Evolutionary conservation across 2,797 vertebrate species (phyloP).

Genomic region (Notolabrus celidotus): DNA sequence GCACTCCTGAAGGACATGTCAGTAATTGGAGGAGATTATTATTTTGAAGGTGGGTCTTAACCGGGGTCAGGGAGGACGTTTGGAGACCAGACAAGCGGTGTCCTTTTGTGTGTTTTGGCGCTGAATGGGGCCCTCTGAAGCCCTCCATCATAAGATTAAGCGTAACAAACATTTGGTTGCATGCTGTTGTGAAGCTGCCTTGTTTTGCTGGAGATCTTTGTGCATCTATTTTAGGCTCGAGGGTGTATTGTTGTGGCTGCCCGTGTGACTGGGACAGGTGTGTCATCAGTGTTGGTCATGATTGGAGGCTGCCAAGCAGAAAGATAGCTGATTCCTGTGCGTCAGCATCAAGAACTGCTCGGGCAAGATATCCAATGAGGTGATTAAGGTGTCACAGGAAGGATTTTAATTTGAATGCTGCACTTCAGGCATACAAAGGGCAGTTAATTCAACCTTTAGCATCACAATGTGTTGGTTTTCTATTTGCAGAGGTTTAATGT

Average conservation of each 20-base stretch:
- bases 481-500: neutral
- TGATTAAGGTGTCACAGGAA: slow-evolving; percentile 8
- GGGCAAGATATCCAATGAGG: slow-evolving; percentile 5
- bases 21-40: slow-evolving; percentile 78
- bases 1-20: slow-evolving; percentile 61
- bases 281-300: slow-evolving; percentile 54
- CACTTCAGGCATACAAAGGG: neutral
- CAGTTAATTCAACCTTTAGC: neutral
- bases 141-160: slow-evolving; percentile 46
- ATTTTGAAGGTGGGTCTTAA: slow-evolving; percentile 48
- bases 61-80: slow-evolving; percentile 63
- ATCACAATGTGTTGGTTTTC: neutral
- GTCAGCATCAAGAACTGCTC: slow-evolving; percentile 67
- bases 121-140: slow-evolving; percentile 39
- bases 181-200: slow-evolving; percentile 7
- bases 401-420: neutral
- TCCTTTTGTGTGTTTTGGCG: slow-evolving; percentile 43
- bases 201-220: slow-evolving; percentile 21
- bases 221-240: slow-evolving; percentile 36
- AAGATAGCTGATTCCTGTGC: slow-evolving; percentile 41
- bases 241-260: slow-evolving; percentile 21
- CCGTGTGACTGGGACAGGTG: slow-evolving; percentile 68
- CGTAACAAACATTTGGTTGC: slow-evolving; percentile 27
- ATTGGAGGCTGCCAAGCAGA: slow-evolving; percentile 44
- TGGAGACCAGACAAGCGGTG: slow-evolving; percentile 54